Evolutionary conservation across 2,797 vertebrate genomes (phyloP).

Genomic region (Sebastes goodei): DNA sequence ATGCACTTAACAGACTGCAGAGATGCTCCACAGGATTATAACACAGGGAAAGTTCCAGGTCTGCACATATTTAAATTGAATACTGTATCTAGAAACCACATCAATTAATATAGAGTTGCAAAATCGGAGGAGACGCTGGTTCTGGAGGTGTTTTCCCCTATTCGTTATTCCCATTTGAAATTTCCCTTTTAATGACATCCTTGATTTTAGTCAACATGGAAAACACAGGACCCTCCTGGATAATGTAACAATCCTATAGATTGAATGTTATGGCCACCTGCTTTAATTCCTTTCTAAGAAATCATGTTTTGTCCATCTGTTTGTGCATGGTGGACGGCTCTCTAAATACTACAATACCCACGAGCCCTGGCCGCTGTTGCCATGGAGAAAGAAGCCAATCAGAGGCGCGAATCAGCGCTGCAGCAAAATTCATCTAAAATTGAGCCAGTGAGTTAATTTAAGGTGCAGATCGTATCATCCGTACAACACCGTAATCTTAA

Average conservation of each 20-base stretch:
- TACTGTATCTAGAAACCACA: background rate
- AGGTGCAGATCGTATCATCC: background rate
- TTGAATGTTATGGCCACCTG: too few species aligned
- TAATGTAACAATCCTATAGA: too few species aligned
- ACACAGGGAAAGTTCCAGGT: slow-evolving; percentile 37
- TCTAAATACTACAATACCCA: background rate
- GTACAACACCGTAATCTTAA: background rate
- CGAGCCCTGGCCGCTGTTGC: background rate
- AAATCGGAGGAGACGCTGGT: background rate
- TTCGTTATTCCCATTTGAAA: background rate
- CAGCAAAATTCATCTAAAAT: background rate
- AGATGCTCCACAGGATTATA: slow-evolving; percentile 30
- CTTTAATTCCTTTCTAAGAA: background rate
- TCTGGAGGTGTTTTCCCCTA: background rate
- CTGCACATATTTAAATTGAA: background rate
- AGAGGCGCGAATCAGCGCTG: background rate
- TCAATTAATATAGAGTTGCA: background rate
- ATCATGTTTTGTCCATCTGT: background rate
- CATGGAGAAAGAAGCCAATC: background rate
- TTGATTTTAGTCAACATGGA: background rate
- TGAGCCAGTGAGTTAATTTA: background rate
- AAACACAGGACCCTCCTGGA: background rate
- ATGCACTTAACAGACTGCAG: slow-evolving; percentile 16
- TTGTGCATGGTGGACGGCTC: background rate
- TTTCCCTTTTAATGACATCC: background rate